Evolutionary conservation across 2,113 vertebrate genomes (phyloP), one percentile per base, ranked within the genome.

Genomic region (Muntiacus reevesi): DNA sequence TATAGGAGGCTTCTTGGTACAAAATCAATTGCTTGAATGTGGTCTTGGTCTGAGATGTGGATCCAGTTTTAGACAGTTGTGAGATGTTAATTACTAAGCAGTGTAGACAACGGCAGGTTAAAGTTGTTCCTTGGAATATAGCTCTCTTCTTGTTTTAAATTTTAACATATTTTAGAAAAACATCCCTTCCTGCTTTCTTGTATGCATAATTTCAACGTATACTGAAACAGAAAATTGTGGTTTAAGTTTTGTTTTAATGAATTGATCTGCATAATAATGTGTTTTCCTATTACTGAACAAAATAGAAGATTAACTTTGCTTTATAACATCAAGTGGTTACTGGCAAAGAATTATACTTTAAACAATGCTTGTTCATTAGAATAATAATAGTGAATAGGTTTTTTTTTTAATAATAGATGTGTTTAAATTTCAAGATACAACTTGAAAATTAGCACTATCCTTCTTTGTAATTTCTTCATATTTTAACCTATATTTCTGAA

Each of bases 221-320:
- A 89, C 43, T 55, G 67, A 45, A 92, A 85, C 6, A 89, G 64
- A 40, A 81, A 74, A 81, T 43, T 97, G 3, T 47, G 55, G 17
- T 84, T 84, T 81, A 82, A 43, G 4, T 96, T 96, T 96, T 82
- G 27, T 67, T 78, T 87, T 78, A 92, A 82, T 59, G 92, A 93
- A 82, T 47, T 84, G 3, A 71, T 96, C 89, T 93, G 76, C 62
- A 84, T 93, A 97, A 81, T 89, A 93, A 57, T 87, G 10, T 94
- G 30, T 89, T 64, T 89, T 87, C 62, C 52, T 89, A 28, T 40
- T 90, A 40, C 40, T 27, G 55, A 43, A 96, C 62, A 96, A 87
- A 91, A 83, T 74, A 95, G 33, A 83, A 84, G 83, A 82, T 96
- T 97, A 83, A 52, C 62, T 94, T 94, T 90, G 85, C 71, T 87